These are phyloP conservation scores for Aphelenchoides besseyi DNA, from an alignment of 1,140 invertebrate species.

Conservation along the genomic window DNA sequence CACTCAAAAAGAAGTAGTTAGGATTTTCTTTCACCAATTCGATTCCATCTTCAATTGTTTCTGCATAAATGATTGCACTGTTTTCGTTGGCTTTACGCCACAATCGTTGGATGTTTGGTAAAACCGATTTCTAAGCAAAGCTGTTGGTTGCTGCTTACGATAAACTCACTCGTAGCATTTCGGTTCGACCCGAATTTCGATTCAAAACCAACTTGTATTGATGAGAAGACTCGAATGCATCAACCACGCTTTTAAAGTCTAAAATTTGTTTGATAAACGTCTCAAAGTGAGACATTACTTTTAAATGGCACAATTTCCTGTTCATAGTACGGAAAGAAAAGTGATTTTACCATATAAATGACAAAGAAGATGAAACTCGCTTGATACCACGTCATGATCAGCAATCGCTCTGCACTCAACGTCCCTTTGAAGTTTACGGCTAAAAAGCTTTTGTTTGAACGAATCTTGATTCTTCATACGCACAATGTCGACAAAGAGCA, in stretches of 20 bases:
- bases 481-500: constrained; percentile 4
- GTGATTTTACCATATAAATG: background rate
- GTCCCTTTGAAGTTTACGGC: background rate
- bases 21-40: constrained; percentile 8
- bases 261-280: background rate
- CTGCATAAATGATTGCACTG: background rate
- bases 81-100: background rate
- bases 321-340: background rate
- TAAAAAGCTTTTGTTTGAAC: background rate
- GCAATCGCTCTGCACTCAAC: background rate
- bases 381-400: constrained; percentile 1
- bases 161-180: constrained; percentile 7
- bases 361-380: background rate
- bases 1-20: constrained; percentile 7
- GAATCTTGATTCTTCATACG: too few species aligned
- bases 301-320: background rate
- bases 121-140: constrained; percentile 8
- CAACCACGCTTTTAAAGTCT: constrained; percentile 13
- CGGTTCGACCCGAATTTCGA: background rate
- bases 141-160: background rate
- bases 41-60: constrained; percentile 16
- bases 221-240: constrained; percentile 12
- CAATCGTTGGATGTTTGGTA: background rate
- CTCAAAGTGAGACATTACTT: background rate
- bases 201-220: constrained; percentile 13